Evolutionary conservation across 2,888 invertebrate species (phyloP).

Genomic region (Tethea ocularis): DNA sequence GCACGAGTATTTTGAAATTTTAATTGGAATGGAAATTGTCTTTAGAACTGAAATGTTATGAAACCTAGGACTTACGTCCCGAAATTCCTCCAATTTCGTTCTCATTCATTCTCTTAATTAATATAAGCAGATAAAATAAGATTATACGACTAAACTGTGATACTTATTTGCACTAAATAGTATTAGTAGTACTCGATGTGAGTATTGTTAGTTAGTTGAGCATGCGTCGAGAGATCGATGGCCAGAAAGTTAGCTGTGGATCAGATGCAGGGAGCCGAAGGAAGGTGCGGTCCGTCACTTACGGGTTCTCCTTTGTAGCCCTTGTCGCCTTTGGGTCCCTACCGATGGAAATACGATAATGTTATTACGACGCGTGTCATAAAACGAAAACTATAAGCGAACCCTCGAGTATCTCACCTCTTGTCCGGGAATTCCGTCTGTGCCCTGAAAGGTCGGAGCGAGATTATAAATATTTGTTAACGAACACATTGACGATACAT

Average conservation of each 20-base stretch:
- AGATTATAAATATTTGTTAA: neutral
- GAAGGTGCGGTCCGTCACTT: slow-evolving; percentile 70
- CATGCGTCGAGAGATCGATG: slow-evolving; percentile 27
- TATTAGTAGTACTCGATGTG: neutral
- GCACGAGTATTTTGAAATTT: too few species aligned
- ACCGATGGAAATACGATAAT: slow-evolving; percentile 59
- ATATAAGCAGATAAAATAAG: neutral
- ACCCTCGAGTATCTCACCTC: slow-evolving; percentile 85
- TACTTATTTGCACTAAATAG: neutral
- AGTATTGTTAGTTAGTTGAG: slow-evolving; percentile 25
- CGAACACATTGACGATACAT: neutral
- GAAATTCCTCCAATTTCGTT: too few species aligned
- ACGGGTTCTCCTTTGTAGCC: slow-evolving; percentile 93
- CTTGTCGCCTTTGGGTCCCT: slow-evolving; percentile 96
- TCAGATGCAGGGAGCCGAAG: slow-evolving; percentile 22
- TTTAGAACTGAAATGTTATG: too few species aligned
- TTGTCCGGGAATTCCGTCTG: slow-evolving; percentile 96
- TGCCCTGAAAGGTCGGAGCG: slow-evolving; percentile 87
- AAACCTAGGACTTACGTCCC: too few species aligned
- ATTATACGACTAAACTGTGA: too few species aligned
- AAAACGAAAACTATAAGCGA: neutral
- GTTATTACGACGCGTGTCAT: slow-evolving; percentile 12
- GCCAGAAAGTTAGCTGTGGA: slow-evolving; percentile 30
- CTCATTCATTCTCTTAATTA: neutral
- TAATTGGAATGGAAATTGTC: too few species aligned